Evolutionary conservation across 2,113 vertebrate species (phyloP).

Genomic region (Rhadina sibilatrix): DNA sequence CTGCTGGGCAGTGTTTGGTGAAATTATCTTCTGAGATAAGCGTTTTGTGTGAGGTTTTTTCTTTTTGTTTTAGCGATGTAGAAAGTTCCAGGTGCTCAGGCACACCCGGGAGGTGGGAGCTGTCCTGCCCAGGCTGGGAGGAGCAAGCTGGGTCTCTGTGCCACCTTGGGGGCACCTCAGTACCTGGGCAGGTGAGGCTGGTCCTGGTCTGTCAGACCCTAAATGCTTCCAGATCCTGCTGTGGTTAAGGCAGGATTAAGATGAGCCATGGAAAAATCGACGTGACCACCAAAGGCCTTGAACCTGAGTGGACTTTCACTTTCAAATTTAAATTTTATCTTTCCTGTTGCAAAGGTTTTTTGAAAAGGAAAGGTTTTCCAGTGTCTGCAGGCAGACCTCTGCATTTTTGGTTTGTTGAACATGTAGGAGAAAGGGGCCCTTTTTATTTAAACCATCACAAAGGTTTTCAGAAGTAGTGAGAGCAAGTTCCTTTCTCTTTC

Average conservation of each 20-base stretch:
- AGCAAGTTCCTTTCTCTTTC: neutral
- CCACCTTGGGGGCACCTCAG: accelerated
- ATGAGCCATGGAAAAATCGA: neutral
- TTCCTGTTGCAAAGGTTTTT: neutral
- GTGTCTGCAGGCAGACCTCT: neutral
- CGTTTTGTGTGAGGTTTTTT: neutral
- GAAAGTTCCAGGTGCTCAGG: neutral
- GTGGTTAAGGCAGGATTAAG: neutral
- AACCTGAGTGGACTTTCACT: neutral
- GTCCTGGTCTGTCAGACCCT: neutral
- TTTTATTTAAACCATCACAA: neutral
- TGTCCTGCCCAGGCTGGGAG: neutral
- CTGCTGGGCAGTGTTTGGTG: neutral
- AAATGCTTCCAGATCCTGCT: neutral
- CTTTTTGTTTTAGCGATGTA: neutral
- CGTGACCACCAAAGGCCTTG: neutral
- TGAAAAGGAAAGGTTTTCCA: neutral
- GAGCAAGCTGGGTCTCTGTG: accelerated
- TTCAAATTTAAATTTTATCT: neutral
- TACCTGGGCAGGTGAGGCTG: neutral
- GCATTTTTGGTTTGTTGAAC: neutral
- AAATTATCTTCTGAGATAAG: conserved; percentile 23
- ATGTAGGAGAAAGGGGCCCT: neutral
- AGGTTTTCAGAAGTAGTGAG: neutral
- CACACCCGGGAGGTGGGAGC: neutral